These are phyloP conservation scores for Aphelinus atriplicis DNA, from an alignment of 1,140 invertebrate species.

Conservation along the genomic window DNA sequence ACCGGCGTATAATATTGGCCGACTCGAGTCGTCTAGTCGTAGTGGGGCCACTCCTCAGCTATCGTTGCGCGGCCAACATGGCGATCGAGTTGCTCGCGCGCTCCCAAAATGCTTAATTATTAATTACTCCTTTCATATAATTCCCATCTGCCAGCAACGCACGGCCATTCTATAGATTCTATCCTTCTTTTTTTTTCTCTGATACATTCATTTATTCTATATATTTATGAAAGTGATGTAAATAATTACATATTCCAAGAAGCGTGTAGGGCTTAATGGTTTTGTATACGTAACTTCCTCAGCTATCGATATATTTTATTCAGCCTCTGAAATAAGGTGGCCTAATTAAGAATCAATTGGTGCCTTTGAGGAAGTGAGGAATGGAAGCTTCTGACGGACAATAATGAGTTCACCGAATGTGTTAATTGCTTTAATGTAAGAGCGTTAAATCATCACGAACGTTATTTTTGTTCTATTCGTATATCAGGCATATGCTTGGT, in stretches of 20 bases:
- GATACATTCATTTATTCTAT: slow-evolving; percentile 42
- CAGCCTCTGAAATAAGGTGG: no score
- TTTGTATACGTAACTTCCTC: slow-evolving; percentile 43
- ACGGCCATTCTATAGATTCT: slow-evolving; percentile 32
- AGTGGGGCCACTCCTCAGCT: slow-evolving; percentile 29
- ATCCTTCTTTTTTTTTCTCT: slow-evolving; percentile 34
- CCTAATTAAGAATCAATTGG: no score
- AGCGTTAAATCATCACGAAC: no score
- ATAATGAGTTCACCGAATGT: no score
- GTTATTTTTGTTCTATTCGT: no score
- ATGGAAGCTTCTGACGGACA: no score
- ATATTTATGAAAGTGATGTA: slow-evolving; percentile 1
- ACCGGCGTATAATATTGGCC: slow-evolving; percentile 32
- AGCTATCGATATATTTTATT: slow-evolving; percentile 9
- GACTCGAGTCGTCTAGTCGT: slow-evolving; percentile 19
- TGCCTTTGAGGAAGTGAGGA: no score
- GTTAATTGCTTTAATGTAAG: no score
- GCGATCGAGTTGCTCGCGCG: slow-evolving; percentile 35
- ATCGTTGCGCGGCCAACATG: slow-evolving; percentile 19
- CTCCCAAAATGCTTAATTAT: slow-evolving; percentile 42
- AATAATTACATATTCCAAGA: slow-evolving; percentile 12
- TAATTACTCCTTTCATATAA: slow-evolving; percentile 52
- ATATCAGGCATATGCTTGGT: no score
- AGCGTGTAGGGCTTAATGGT: background rate
- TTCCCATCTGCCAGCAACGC: slow-evolving; percentile 40